Conservation (phyloP, 2,113 vertebrate genomes). For the Thryonomys swinderianus region DNA sequence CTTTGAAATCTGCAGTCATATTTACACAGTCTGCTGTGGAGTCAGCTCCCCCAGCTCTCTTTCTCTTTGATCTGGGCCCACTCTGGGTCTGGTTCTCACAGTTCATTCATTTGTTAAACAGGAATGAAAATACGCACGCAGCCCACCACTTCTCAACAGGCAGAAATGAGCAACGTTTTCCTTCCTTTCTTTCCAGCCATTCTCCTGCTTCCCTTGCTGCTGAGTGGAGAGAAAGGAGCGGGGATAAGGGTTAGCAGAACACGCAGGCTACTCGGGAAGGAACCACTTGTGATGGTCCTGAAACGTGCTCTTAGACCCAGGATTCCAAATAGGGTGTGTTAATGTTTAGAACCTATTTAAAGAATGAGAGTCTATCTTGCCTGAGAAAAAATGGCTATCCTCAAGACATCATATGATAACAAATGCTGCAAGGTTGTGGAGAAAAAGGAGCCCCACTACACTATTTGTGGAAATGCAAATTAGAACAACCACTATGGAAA, state of each 20-base stretch:
- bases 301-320: not conserved
- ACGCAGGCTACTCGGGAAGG: not conserved
- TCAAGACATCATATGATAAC: not conserved
- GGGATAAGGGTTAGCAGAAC: not conserved
- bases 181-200: no score
- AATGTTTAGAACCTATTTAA: not conserved
- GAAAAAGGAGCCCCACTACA: not conserved
- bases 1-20: not conserved
- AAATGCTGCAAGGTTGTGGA: not conserved
- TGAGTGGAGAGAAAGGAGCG: not conserved
- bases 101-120: not conserved
- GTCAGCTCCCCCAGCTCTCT: fast-evolving
- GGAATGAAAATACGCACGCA: not conserved
- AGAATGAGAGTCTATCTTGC: not conserved
- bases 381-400: not conserved
- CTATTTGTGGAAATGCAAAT: not conserved
- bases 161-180: not conserved
- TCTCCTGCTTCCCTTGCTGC: not conserved
- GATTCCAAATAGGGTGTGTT: not conserved
- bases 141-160: not conserved
- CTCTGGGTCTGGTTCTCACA: not conserved
- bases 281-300: not conserved
- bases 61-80: no score
- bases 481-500: not conserved
- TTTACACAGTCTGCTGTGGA: fast-evolving